Percentiles rank a stretch among this genome's conserved stretches.
These are phyloP conservation scores for Microchrysa polita DNA, from an alignment of 2,888 invertebrate genomes.

Conservation along the genomic window DNA sequence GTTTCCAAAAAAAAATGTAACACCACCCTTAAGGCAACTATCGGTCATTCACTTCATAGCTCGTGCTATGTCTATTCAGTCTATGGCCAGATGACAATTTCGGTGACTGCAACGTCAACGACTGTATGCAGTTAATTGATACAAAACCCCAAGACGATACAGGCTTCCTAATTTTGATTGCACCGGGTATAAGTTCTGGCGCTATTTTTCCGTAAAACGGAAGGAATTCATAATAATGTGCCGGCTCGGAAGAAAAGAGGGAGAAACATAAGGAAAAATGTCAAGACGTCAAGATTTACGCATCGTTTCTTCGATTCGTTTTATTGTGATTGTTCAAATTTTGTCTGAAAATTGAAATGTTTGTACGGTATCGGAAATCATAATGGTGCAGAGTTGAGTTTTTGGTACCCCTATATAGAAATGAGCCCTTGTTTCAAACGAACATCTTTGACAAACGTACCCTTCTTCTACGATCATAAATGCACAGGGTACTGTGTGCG, in stretches of 20 bases:
- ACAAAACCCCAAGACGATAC: constrained; percentile 19
- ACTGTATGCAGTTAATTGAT: neutral
- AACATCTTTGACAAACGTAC: neutral
- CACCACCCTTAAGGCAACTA: neutral
- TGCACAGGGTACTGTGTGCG: neutral
- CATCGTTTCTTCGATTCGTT: constrained; percentile 5
- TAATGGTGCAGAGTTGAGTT: too few species aligned
- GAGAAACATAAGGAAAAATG: constrained; percentile 18
- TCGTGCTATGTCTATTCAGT: neutral
- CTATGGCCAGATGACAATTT: constrained; percentile 9
- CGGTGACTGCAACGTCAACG: constrained; percentile 16
- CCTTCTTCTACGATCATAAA: neutral
- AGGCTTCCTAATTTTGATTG: neutral
- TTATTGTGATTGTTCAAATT: constrained; percentile 44
- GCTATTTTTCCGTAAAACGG: constrained; percentile 41
- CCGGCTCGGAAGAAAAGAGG: neutral
- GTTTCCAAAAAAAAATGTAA: neutral
- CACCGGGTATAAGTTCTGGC: constrained; percentile 20
- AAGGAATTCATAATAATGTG: constrained; percentile 10
- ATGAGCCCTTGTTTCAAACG: neutral
- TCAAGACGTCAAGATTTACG: constrained; percentile 47
- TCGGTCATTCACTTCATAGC: constrained; percentile 12
- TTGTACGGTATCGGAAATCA: neutral
- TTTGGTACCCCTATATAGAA: neutral
- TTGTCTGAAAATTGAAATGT: constrained; percentile 35